Evolutionary conservation across 2,797 vertebrate species (phyloP), one percentile per base, ranked within the genome.

Genomic region (Vireo griseus): DNA sequence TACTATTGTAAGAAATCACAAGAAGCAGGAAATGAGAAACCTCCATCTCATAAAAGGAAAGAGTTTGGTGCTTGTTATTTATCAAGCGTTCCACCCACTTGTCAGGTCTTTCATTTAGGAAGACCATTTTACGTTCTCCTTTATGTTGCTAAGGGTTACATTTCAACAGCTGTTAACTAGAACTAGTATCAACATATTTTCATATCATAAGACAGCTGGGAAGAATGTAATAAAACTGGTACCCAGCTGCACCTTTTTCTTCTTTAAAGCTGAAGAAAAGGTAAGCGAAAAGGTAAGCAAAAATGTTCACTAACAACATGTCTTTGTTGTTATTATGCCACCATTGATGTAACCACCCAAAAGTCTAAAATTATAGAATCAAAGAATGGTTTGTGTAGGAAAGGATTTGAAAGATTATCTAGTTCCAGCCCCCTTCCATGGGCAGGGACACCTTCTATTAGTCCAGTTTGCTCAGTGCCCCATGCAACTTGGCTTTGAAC

Each of bases 21-120:
- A 74, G 80, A 63, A 93, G 58, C 66, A 94, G 66, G 81, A 92
- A 93, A 96, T 83, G 54, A 96, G 55, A 96, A 95, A 82, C 11
- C 68, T 75, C 4, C 6, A 71, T 58, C 55, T 95, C 79, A 79
- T 82, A 78, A 93, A 96, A 93, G 42, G n/a, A 79, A 66, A 86
- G 35, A 61, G 17, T 84, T 94, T 92, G 37, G 26, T 78, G 54
- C 25, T 88, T 80, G 29, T 68, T 92, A 89, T 44, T 92, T 95
- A 68, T 91, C 44, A 93, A 88, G 21, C 5, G 1, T 74, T 92
- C 19, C 74, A 50, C 20, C 75, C 40, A 42, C 76, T 86, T 92
- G 40, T 51, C 31, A 86, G 31, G 48, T 45, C 54, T 83, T 94
- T 92, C 42, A 66, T 86, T 94, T 75, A 68, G 33, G 71, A 47